Evolutionary conservation across 2,113 vertebrate species (phyloP).

Genomic region (Onychostoma macrolepis): DNA sequence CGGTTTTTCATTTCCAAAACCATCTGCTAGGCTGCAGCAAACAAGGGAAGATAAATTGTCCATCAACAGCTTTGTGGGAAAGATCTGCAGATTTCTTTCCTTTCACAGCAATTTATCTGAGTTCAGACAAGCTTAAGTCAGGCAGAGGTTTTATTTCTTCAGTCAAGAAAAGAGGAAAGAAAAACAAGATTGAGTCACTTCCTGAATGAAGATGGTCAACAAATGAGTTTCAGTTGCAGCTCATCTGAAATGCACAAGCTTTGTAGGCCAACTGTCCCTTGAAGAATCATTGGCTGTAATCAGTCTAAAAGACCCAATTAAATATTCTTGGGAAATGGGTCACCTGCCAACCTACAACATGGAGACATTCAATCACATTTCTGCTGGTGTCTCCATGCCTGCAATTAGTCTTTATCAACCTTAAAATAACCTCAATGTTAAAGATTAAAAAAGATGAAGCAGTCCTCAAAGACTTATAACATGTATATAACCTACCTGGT

Average conservation of each 20-base stretch:
- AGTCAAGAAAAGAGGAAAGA: slow-evolving; percentile 26
- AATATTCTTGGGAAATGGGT: slow-evolving; percentile 55
- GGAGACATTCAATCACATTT: slow-evolving; percentile 64
- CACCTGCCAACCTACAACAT: slow-evolving; percentile 61
- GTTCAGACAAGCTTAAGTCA: slow-evolving; percentile 61
- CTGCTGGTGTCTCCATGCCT: slow-evolving; percentile 52
- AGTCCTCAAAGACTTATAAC: slow-evolving; percentile 4
- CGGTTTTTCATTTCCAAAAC: slow-evolving; percentile 67
- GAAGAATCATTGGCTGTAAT: slow-evolving; percentile 41
- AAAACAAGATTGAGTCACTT: slow-evolving; percentile 48
- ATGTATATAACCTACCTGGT: no score
- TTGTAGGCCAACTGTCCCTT: slow-evolving; percentile 51
- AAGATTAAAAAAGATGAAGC: slow-evolving; percentile 49
- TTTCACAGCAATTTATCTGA: slow-evolving; percentile 63
- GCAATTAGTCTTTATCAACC: slow-evolving; percentile 54
- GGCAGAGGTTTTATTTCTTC: slow-evolving; percentile 52
- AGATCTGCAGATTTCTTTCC: slow-evolving; percentile 51
- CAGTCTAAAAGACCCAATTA: slow-evolving; percentile 57
- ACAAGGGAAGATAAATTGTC: slow-evolving; percentile 66
- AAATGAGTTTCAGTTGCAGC: slow-evolving; percentile 55
- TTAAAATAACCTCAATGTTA: slow-evolving; percentile 62
- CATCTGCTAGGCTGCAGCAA: slow-evolving; percentile 62
- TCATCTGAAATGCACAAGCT: neutral
- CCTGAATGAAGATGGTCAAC: slow-evolving; percentile 53
- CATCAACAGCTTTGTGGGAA: slow-evolving; percentile 61